phyloP scores from a whole-genome alignment of 2,888 invertebrate species.

The Galerucella nymphaeae region DNA sequence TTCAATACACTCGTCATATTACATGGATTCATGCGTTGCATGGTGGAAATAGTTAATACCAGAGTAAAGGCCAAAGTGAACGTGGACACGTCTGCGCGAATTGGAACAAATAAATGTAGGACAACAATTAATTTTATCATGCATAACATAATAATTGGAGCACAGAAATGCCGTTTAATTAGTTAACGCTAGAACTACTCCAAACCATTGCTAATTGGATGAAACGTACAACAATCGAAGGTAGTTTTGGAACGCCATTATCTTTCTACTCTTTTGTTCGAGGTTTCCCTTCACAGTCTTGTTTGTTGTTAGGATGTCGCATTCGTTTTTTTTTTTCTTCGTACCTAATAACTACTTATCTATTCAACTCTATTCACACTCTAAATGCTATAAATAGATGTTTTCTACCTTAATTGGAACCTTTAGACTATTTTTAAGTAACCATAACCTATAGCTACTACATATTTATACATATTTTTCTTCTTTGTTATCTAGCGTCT shows the following conservation, averaged over 20 bases:
- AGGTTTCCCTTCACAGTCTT: neutral
- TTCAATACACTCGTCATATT: too few species aligned
- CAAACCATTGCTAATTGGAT: slow-evolving; percentile 43
- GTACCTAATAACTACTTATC: slow-evolving; percentile 4
- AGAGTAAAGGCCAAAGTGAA: neutral
- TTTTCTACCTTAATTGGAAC: neutral
- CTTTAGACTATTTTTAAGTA: too few species aligned
- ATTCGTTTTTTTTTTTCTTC: neutral
- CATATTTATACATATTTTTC: too few species aligned
- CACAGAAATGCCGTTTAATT: slow-evolving; percentile 41
- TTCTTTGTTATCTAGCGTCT: too few species aligned
- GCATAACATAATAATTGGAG: slow-evolving; percentile 47
- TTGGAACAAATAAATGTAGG: slow-evolving; percentile 24
- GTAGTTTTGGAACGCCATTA: slow-evolving; percentile 35
- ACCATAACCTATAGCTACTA: too few species aligned
- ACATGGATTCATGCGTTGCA: too few species aligned
- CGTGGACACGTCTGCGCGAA: slow-evolving; percentile 8
- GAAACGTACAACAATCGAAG: slow-evolving; percentile 44
- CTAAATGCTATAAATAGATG: neutral
- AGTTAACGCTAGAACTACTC: slow-evolving; percentile 36
- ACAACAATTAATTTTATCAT: slow-evolving; percentile 39
- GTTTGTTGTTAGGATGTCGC: slow-evolving; percentile 13
- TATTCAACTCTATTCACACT: neutral
- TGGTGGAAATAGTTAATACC: neutral
- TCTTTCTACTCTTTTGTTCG: slow-evolving; percentile 28